A percentile compares a stretch with the other conserved stretches of the same genome.
Conservation (phyloP, 2,797 vertebrate genomes). For the Pseudomugil tenellus region DNA sequence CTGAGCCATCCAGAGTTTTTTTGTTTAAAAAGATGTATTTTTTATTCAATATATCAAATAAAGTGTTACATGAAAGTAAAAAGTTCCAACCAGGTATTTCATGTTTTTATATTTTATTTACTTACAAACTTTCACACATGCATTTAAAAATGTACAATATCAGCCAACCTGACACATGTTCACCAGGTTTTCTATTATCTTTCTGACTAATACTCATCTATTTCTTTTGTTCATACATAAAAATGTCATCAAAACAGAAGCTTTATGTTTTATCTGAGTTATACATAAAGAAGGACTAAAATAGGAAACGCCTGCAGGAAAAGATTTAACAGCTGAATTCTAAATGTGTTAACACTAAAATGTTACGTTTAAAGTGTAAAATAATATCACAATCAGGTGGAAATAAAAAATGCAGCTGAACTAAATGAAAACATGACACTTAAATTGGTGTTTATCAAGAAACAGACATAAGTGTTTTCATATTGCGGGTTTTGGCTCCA, state of each 20-base stretch:
- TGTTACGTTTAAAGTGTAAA: no score
- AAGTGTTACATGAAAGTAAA: neutral
- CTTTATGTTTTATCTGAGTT: neutral
- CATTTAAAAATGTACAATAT: neutral
- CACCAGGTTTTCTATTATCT: neutral
- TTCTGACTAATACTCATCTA: neutral
- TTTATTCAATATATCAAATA: neutral
- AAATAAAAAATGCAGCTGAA: no score
- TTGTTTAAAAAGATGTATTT: no score
- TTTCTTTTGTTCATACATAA: neutral
- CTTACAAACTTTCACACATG: neutral
- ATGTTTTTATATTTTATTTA: constrained; percentile 20
- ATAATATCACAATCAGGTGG: no score
- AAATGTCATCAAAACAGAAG: neutral
- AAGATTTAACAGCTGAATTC: no score
- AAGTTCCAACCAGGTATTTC: neutral
- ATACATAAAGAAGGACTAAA: no score
- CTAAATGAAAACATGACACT: neutral
- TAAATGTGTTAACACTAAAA: no score
- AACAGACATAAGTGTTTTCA: neutral
- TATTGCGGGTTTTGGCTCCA: neutral
- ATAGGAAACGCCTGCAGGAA: no score
- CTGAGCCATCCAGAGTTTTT: no score
- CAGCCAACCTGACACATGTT: neutral
- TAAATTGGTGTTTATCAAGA: neutral